phyloP scores from a whole-genome alignment of 2,113 vertebrate genomes.

The Brachyistius frenatus region DNA sequence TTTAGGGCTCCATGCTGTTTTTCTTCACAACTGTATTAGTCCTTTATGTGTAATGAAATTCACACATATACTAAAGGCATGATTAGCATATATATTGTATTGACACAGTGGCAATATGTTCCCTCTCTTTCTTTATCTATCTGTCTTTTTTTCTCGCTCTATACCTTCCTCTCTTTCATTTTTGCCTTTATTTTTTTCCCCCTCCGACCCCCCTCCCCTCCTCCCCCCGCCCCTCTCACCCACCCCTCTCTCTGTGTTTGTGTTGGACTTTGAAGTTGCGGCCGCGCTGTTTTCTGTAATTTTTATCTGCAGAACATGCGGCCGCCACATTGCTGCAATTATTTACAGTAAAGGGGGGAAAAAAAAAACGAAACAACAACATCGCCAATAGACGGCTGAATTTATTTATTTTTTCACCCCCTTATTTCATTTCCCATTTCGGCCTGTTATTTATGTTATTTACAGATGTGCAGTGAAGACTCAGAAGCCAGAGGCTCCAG shows the following conservation, averaged over 20 bases:
- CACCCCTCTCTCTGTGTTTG: not conserved
- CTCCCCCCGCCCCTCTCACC: no score
- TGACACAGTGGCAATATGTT: slow-evolving; percentile 76
- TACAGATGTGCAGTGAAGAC: not conserved
- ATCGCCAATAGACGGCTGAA: not conserved
- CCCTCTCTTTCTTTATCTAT: slow-evolving; percentile 53
- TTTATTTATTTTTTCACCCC: not conserved
- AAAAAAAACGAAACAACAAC: not conserved
- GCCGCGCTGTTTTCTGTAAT: slow-evolving; percentile 55
- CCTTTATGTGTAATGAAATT: slow-evolving; percentile 74
- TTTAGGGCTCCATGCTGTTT: slow-evolving; percentile 51
- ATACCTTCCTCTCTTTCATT: slow-evolving; percentile 33
- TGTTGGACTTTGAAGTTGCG: slow-evolving; percentile 65
- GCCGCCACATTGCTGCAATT: slow-evolving; percentile 53
- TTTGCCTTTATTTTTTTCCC: slow-evolving; percentile 1
- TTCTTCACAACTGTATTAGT: slow-evolving; percentile 55
- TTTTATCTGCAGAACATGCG: slow-evolving; percentile 58
- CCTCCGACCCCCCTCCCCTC: no score
- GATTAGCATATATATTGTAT: slow-evolving; percentile 83
- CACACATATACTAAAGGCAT: slow-evolving; percentile 74
- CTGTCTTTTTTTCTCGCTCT: slow-evolving; percentile 31
- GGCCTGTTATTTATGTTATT: slow-evolving; percentile 13
- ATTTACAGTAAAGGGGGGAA: slow-evolving; percentile 54
- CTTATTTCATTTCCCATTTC: not conserved
- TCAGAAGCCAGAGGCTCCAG: no score